Percentiles rank a stretch among this genome's conserved stretches.
These are phyloP conservation scores for Phlogophora meticulosa DNA, from an alignment of 2,888 invertebrate genomes.

Conservation along the genomic window DNA sequence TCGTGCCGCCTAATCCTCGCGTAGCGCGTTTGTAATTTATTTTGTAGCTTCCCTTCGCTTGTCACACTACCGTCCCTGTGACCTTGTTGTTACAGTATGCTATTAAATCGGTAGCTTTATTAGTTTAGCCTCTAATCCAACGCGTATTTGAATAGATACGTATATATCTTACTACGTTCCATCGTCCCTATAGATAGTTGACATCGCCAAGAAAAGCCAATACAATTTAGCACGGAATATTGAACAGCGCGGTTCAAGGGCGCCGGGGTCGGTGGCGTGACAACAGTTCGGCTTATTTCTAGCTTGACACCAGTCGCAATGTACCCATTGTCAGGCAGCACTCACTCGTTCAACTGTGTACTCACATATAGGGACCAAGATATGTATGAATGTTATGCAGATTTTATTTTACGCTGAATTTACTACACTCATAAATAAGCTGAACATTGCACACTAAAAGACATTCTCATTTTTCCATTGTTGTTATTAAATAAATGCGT, in stretches of 20 bases:
- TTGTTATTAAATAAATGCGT: conserved; percentile 70
- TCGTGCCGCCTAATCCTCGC: conserved; percentile 76
- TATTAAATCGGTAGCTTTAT: conserved; percentile 61
- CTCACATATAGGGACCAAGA: conserved; percentile 83
- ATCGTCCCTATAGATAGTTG: conserved; percentile 32
- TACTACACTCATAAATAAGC: conserved; percentile 57
- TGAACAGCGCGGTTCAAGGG: conserved; percentile 52
- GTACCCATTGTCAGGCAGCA: conserved; percentile 60
- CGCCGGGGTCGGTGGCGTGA: conserved; percentile 64
- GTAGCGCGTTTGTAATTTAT: conserved; percentile 64
- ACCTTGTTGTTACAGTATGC: conserved; percentile 37
- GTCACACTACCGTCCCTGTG: conserved; percentile 61
- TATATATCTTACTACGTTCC: conserved; percentile 53
- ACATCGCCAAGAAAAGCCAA: conserved; percentile 32
- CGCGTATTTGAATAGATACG: conserved; percentile 41
- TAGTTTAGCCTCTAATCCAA: conserved; percentile 52
- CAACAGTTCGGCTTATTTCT: conserved; percentile 65
- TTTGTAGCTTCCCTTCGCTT: conserved; percentile 63
- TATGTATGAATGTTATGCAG: conserved; percentile 68
- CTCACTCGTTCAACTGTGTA: conserved; percentile 69
- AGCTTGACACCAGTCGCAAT: conserved; percentile 64
- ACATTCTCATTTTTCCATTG: conserved; percentile 82
- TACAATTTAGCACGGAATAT: conserved; percentile 43
- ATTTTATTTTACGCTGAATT: conserved; percentile 67
- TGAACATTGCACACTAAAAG: conserved; percentile 80